Base-by-base conservation (phyloP, 2,797 vertebrate genomes). In the Botia kubotai region DNA sequence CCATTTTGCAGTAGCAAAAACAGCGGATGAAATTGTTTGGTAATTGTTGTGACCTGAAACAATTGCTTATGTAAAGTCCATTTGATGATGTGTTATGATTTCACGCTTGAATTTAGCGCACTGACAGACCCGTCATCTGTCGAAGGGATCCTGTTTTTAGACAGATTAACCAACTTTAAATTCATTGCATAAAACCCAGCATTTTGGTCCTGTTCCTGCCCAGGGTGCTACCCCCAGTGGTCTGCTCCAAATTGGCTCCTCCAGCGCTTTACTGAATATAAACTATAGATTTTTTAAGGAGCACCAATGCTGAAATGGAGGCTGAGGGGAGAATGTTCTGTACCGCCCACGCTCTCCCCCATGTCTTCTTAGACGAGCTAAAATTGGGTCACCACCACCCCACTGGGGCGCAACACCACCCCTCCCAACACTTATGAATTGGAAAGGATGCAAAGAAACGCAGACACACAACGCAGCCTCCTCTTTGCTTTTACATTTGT, bases 361-460 rank as follows among this genome's bases (percentile, higher is more conserved):
- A 55, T 2, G 12, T 80, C 72, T 82, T 67, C 75, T 75, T 80
- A 72, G 73, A 79, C 52, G 57, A 77, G 55, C 77, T 66, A 84
- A 86, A 90, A 89, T 83, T 77, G 69, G 89, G 90, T 91, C 90
- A 90, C 75, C 66, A 69, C 52, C 79, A 86, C 84, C 84, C 85
- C 83, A 82, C 81, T 71, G 85, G 82, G 84, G 87, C 82, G 52
- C 75, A 65, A 73, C 76, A 72, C 79, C 60, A 74, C 84, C 65
- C 68, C 70, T 71, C 80, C 78, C 21, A 68, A 29, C 78, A 69
- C 52, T 71, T 69, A 19, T 79, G 68, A 69, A 33, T 70, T 12
- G 6, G 63, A 48, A 74, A 17, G 79, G 60, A 77, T 14, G 72
- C 72, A 76, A 52, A 76, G 48, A 75, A 46, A 26, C 48, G 76